A percentile compares a stretch with the other conserved stretches of the same genome.
Conservation (phyloP, 2,888 invertebrate genomes). For the Drosophila niveifrons region DNA sequence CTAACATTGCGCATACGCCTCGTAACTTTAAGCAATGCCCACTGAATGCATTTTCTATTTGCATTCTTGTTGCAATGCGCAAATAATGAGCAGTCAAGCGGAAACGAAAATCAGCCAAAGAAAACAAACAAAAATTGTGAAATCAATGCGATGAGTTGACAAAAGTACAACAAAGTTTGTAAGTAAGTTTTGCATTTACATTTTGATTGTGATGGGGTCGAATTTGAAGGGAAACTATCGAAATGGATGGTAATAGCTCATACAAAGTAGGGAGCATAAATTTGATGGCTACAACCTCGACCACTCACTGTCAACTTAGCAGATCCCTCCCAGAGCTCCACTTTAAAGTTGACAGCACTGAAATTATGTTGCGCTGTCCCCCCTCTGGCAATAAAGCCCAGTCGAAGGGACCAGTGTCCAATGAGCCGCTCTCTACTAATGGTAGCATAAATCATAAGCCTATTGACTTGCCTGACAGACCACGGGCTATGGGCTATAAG, state of each 20-base stretch:
- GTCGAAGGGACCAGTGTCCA: constrained; percentile 30
- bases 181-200: constrained; percentile 11
- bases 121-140: constrained; percentile 6
- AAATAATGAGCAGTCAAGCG: constrained; percentile 6
- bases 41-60: not conserved
- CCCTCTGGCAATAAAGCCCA: constrained; percentile 38
- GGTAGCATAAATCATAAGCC: constrained; percentile 78
- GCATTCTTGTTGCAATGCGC: not conserved
- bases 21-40: not conserved
- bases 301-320: constrained; percentile 16
- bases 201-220: constrained; percentile 1
- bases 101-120: constrained; percentile 16
- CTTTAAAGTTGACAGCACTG: constrained; percentile 21
- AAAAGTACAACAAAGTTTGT: constrained; percentile 1
- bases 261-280: not conserved
- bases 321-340: constrained; percentile 10
- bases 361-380: constrained; percentile 31
- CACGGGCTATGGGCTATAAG: not conserved
- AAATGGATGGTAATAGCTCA: constrained; percentile 2
- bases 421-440: constrained; percentile 68
- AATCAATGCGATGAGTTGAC: constrained; percentile 14
- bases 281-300: not conserved
- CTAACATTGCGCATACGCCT: constrained; percentile 17
- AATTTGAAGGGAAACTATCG: constrained; percentile 1
- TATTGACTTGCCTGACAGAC: constrained; percentile 63